These are phyloP conservation scores for Nebria salina DNA, from an alignment of 2,888 invertebrate genomes.

Conservation along the genomic window DNA sequence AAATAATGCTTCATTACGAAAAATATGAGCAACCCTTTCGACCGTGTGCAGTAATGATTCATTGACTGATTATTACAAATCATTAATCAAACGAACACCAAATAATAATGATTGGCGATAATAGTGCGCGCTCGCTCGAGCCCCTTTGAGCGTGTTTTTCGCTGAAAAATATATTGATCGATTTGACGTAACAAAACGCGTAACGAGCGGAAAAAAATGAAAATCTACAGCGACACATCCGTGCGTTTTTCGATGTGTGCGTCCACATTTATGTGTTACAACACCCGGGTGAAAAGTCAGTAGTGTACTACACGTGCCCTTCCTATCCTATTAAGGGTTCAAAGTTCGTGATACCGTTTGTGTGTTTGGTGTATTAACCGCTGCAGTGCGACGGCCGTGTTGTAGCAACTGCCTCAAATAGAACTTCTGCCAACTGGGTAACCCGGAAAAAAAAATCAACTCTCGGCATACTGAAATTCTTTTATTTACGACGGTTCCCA, in stretches of 20 bases:
- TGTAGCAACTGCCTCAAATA: neutral
- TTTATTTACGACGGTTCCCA: neutral
- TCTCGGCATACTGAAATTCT: neutral
- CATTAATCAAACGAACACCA: neutral
- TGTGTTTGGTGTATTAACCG: neutral
- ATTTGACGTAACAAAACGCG: neutral
- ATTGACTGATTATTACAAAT: neutral
- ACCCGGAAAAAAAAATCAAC: neutral
- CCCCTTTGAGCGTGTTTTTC: neutral
- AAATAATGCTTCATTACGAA: no score
- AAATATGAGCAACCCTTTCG: no score
- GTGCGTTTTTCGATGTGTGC: neutral
- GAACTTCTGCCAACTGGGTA: neutral
- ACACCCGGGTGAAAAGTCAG: neutral
- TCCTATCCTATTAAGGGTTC: neutral
- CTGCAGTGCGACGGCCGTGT: neutral
- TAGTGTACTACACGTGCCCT: neutral
- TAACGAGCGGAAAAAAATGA: neutral
- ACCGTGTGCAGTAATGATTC: neutral
- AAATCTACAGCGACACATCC: neutral
- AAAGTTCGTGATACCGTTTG: neutral
- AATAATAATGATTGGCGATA: neutral
- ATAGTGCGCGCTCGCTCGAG: neutral
- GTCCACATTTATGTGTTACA: neutral
- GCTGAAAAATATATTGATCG: neutral